Conservation (phyloP, 2,113 vertebrate genomes). For the Bagarius yarrelli region DNA sequence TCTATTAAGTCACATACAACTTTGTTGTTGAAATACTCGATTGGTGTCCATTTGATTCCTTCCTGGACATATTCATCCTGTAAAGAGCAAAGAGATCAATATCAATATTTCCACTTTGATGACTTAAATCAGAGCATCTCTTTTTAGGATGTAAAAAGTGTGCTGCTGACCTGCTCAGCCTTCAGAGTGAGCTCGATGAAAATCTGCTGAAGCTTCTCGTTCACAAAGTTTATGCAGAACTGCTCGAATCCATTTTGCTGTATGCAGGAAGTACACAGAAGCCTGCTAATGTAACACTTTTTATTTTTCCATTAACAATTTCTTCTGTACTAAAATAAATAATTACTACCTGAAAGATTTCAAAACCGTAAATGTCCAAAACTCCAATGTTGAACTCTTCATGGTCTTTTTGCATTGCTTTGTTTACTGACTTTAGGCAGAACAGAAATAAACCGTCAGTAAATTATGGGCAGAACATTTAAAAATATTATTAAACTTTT, state of each 20-base stretch:
- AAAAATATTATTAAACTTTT: neutral
- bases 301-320: neutral
- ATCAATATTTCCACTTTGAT: neutral
- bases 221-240: constrained; percentile 84
- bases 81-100: neutral
- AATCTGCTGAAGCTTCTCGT: constrained; percentile 83
- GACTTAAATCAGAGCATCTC: neutral
- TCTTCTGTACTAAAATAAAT: neutral
- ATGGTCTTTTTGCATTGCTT: constrained; percentile 77
- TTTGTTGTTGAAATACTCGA: constrained; percentile 84
- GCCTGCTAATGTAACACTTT: neutral
- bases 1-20: constrained; percentile 83
- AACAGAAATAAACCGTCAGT: neutral
- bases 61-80: constrained; percentile 83
- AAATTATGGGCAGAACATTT: neutral
- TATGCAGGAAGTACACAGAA: neutral
- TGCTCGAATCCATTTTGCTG: constrained; percentile 81
- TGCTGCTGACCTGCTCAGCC: constrained; percentile 74
- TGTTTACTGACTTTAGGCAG: constrained; percentile 71
- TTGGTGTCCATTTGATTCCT: constrained; percentile 78
- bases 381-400: constrained; percentile 80
- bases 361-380: constrained; percentile 81
- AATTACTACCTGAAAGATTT: constrained; percentile 78
- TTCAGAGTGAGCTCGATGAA: constrained; percentile 82
- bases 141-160: neutral